Percentiles rank a stretch among this genome's conserved stretches.
Conservation (phyloP, 2,888 invertebrate species). For the Pollenia labialis region DNA sequence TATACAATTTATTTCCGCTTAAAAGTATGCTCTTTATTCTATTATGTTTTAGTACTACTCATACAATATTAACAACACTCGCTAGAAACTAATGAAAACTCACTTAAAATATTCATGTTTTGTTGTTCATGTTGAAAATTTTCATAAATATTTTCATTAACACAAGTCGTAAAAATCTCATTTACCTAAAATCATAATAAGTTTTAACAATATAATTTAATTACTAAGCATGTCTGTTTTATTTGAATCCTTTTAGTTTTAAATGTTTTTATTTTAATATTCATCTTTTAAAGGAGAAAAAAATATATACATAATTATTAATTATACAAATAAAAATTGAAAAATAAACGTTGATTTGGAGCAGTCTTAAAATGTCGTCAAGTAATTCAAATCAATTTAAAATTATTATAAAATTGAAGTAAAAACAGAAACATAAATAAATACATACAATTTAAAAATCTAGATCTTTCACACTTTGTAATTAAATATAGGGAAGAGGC, state of each 20-base stretch:
- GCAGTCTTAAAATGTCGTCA: constrained; percentile 42
- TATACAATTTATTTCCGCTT: constrained; percentile 42
- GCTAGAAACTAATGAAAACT: constrained; percentile 24
- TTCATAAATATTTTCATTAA: constrained; percentile 1
- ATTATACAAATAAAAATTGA: constrained; percentile 19
- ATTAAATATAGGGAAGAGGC: not conserved
- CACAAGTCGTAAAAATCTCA: constrained; percentile 1
- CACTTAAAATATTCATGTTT: constrained; percentile 9
- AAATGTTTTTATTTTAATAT: constrained; percentile 21
- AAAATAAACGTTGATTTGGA: constrained; percentile 31
- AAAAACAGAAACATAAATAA: constrained; percentile 44
- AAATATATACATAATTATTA: constrained; percentile 25
- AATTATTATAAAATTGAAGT: constrained; percentile 26
- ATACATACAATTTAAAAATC: constrained; percentile 36
- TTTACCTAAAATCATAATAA: constrained; percentile 7
- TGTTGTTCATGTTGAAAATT: constrained; percentile 14
- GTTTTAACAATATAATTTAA: constrained; percentile 9
- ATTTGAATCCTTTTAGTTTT: constrained; percentile 16
- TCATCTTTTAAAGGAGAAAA: constrained; percentile 28
- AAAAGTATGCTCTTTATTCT: constrained; percentile 51
- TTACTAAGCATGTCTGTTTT: constrained; percentile 40
- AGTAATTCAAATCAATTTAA: constrained; percentile 57
- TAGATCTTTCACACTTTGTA: not conserved
- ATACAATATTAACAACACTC: constrained; percentile 23
- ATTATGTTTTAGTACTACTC: constrained; percentile 6